These are phyloP conservation scores for Drosophila prostipennis DNA, from an alignment of 2,888 invertebrate species.

Conservation along the genomic window DNA sequence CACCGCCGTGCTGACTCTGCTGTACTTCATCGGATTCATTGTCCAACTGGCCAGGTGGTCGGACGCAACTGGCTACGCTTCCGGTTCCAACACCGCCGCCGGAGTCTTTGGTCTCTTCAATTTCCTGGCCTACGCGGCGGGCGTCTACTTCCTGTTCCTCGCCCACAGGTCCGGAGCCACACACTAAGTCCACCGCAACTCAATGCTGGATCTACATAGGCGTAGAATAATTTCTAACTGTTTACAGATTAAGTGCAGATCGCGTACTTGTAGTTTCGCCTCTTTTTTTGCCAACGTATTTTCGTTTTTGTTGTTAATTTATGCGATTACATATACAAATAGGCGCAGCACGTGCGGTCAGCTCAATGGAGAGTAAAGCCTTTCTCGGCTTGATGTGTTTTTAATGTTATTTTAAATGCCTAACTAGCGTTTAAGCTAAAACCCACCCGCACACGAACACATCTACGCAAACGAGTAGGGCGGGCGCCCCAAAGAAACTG, in stretches of 20 bases:
- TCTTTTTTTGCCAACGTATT: conserved; percentile 16
- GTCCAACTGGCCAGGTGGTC: conserved; percentile 89
- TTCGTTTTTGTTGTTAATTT: conserved; percentile 36
- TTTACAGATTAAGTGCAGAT: conserved; percentile 49
- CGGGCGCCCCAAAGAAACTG: conserved; percentile 1
- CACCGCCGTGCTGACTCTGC: conserved; percentile 88
- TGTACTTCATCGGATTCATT: conserved; percentile 92
- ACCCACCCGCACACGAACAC: conserved; percentile 15
- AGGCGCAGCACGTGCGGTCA: conserved; percentile 8
- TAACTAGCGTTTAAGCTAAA: conserved; percentile 64
- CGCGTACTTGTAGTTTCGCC: conserved; percentile 31
- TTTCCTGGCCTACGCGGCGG: conserved; percentile 90
- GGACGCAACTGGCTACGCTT: conserved; percentile 66
- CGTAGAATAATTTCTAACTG: conserved; percentile 43
- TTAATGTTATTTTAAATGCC: conserved; percentile 74
- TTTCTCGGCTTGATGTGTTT: conserved; percentile 59
- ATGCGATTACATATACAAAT: conserved; percentile 29
- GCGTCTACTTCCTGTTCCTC: conserved; percentile 90
- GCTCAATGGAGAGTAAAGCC: conserved; percentile 35
- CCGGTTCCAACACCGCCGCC: conserved; percentile 89
- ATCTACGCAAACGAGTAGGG: conserved; percentile 1
- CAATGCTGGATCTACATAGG: conserved; percentile 30
- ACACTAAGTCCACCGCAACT: conserved; percentile 30
- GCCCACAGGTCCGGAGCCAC: conserved; percentile 88
- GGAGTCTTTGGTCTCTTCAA: conserved; percentile 95